A percentile compares a stretch with the other conserved stretches of the same genome.
Evolutionary conservation across 2,888 invertebrate genomes (phyloP).

Genomic region (Melinaea marsaeus): DNA sequence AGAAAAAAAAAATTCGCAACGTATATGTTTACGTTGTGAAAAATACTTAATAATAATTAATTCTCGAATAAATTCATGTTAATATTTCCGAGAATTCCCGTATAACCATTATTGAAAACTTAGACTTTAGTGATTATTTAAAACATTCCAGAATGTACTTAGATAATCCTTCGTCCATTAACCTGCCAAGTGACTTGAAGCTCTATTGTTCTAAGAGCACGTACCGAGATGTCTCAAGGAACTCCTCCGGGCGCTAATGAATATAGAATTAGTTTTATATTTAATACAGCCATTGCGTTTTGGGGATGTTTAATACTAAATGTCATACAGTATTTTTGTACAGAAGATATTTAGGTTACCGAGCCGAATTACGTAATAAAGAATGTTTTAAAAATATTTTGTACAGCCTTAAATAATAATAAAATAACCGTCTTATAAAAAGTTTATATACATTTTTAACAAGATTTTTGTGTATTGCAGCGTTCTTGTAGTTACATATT

Average conservation of each 20-base stretch:
- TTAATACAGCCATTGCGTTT: slow-evolving; percentile 6
- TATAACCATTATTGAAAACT: background rate
- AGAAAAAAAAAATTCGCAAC: too few relatives aligned
- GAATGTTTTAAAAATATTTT: too few relatives aligned
- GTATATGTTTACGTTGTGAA: too few relatives aligned
- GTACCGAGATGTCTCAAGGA: slow-evolving; percentile 80
- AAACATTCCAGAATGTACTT: slow-evolving; percentile 12
- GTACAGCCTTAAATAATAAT: too few relatives aligned
- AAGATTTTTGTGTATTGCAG: too few relatives aligned
- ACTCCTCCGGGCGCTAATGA: slow-evolving; percentile 80
- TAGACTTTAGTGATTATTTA: background rate
- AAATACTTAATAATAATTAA: too few relatives aligned
- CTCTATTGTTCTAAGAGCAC: slow-evolving; percentile 80
- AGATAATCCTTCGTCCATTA: slow-evolving; percentile 25
- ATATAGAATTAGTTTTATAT: slow-evolving; percentile 16
- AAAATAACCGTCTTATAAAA: too few relatives aligned
- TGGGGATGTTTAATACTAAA: slow-evolving; percentile 1
- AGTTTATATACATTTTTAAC: too few relatives aligned
- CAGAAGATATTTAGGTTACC: background rate
- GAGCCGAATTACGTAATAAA: background rate
- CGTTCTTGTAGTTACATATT: too few relatives aligned
- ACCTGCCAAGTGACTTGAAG: slow-evolving; percentile 83
- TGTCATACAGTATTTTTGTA: slow-evolving; percentile 2
- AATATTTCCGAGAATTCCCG: background rate
- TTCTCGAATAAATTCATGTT: slow-evolving; percentile 1